phyloP scores from a whole-genome alignment of 2,797 vertebrate species.

The Mus spretus region DNA sequence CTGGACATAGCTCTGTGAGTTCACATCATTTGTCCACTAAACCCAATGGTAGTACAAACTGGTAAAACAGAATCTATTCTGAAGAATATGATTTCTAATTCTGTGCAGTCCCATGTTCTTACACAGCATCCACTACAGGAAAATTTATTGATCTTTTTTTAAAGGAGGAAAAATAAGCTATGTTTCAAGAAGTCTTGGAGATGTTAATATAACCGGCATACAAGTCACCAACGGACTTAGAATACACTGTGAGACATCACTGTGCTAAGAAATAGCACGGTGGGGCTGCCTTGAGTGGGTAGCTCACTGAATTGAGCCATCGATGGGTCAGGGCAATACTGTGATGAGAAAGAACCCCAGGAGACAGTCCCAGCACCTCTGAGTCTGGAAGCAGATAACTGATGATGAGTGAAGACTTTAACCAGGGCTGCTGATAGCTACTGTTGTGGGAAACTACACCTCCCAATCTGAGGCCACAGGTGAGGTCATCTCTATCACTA shows the following conservation, averaged over 20 bases:
- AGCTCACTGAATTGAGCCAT: neutral
- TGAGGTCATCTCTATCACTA: neutral
- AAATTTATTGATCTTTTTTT: neutral
- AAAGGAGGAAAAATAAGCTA: too few relatives aligned
- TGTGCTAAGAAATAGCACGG: neutral
- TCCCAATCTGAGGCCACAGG: too few relatives aligned
- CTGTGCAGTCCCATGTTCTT: neutral
- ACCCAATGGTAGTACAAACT: neutral
- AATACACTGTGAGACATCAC: neutral
- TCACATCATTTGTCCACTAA: slow-evolving; percentile 24
- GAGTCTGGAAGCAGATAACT: neutral
- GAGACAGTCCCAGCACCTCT: neutral
- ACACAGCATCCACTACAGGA: neutral
- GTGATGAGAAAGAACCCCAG: neutral
- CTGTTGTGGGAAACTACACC: neutral
- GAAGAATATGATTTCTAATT: neutral
- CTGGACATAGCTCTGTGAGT: neutral
- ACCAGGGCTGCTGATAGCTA: neutral
- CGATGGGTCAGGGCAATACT: neutral
- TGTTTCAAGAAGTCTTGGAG: neutral
- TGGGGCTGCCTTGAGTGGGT: neutral
- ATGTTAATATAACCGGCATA: neutral
- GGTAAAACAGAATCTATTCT: neutral
- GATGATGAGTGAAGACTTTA: neutral
- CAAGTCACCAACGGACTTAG: neutral